A percentile compares a stretch with the other conserved stretches of the same genome.
Evolutionary conservation across 2,797 vertebrate genomes (phyloP).

Genomic region (Pagetopsis macropterus): DNA sequence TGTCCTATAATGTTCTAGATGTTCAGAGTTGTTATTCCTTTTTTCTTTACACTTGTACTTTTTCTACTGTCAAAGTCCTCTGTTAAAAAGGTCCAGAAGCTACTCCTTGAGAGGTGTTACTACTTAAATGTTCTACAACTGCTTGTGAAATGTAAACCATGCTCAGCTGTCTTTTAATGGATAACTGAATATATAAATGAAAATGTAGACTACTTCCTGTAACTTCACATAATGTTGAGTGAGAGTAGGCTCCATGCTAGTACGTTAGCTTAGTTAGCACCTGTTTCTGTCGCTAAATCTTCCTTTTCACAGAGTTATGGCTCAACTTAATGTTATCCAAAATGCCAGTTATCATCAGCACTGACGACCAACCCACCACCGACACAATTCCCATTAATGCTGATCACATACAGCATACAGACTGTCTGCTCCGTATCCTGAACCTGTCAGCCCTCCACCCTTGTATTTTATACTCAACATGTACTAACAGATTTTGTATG

Average conservation of each 20-base stretch:
- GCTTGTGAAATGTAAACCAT: neutral
- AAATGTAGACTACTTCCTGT: neutral
- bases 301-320: neutral
- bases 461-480: constrained; percentile 57
- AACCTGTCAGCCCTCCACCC: neutral
- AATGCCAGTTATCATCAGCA: neutral
- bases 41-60: neutral
- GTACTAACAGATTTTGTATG: constrained; percentile 70
- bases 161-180: neutral
- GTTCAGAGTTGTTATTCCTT: neutral
- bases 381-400: neutral
- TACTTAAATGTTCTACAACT: neutral
- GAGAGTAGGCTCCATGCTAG: neutral
- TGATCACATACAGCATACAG: neutral
- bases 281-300: neutral
- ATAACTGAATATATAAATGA: neutral
- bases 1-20: neutral
- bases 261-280: neutral
- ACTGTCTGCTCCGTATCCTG: constrained; percentile 2
- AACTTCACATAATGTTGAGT: neutral
- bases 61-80: neutral
- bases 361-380: constrained; percentile 1
- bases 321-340: neutral
- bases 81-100: neutral
- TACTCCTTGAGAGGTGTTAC: neutral